A percentile compares a stretch with the other conserved stretches of the same genome.
Evolutionary conservation across 2,113 vertebrate species (phyloP).

Genomic region (Egretta garzetta): DNA sequence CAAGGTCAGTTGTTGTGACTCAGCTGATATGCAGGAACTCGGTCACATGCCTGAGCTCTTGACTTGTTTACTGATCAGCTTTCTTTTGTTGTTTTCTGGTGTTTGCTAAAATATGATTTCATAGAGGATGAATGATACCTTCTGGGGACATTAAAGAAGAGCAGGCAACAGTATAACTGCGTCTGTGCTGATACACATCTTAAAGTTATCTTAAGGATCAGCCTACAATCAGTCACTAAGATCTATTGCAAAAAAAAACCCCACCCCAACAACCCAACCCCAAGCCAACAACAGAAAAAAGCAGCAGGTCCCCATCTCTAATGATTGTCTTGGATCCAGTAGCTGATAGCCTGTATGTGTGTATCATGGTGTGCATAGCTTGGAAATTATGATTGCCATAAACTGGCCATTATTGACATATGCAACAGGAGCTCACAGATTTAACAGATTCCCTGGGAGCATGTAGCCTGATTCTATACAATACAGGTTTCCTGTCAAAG

Average conservation of each 20-base stretch:
- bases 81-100: not conserved
- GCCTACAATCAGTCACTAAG: not conserved
- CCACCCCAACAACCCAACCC: no score
- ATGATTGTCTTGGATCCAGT: not conserved
- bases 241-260: not conserved
- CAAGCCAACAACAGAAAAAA: not conserved
- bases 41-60: not conserved
- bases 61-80: not conserved
- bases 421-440: not conserved
- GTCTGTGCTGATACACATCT: not conserved
- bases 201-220: not conserved
- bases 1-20: not conserved
- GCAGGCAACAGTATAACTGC: not conserved
- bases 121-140: not conserved
- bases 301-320: not conserved
- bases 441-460: not conserved
- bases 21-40: not conserved
- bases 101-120: not conserved
- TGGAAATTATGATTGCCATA: not conserved
- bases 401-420: not conserved
- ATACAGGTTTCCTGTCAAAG: not conserved
- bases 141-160: not conserved
- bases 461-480: not conserved
- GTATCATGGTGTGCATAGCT: not conserved
- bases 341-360: not conserved